Percentiles rank a stretch among this genome's conserved stretches.
phyloP scores from a whole-genome alignment of 2,888 invertebrate species.

The Drosophila algonquin region DNA sequence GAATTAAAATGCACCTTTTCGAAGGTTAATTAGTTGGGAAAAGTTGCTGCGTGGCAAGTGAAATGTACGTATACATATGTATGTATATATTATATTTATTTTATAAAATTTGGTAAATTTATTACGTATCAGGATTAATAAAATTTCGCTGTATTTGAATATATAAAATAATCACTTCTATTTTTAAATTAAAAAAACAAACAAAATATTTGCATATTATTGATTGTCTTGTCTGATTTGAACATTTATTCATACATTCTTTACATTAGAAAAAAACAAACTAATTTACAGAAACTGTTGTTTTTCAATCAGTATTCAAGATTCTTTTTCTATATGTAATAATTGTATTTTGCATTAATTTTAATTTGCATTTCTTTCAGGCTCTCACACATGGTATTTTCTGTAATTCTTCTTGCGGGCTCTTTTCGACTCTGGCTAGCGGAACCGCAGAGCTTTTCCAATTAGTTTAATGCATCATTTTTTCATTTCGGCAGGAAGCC shows the following conservation, averaged over 20 bases:
- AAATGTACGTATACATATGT: neutral
- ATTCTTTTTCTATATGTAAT: neutral
- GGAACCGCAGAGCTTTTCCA: conserved; percentile 44
- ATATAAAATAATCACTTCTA: no score
- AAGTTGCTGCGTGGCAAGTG: conserved; percentile 2
- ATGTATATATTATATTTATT: neutral
- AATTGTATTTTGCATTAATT: neutral
- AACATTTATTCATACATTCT: neutral
- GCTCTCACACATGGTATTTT: neutral
- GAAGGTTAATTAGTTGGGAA: conserved; percentile 4
- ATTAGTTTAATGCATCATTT: conserved; percentile 66
- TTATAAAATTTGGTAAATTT: neutral
- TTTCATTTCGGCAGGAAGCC: conserved; percentile 61
- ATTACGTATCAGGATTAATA: neutral
- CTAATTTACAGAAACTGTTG: no score
- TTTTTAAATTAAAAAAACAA: no score
- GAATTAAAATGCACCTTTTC: conserved; percentile 28
- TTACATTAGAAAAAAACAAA: neutral
- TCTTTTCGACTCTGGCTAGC: conserved; percentile 7
- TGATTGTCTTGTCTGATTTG: neutral
- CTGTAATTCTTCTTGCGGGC: conserved; percentile 1
- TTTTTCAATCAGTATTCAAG: neutral
- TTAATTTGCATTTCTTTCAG: neutral
- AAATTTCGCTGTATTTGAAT: neutral
- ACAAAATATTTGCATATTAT: no score